These are phyloP conservation scores for Palythoa caribaeorum DNA, from an alignment of 92 coral and sea anemone species.

Conservation along the genomic window DNA sequence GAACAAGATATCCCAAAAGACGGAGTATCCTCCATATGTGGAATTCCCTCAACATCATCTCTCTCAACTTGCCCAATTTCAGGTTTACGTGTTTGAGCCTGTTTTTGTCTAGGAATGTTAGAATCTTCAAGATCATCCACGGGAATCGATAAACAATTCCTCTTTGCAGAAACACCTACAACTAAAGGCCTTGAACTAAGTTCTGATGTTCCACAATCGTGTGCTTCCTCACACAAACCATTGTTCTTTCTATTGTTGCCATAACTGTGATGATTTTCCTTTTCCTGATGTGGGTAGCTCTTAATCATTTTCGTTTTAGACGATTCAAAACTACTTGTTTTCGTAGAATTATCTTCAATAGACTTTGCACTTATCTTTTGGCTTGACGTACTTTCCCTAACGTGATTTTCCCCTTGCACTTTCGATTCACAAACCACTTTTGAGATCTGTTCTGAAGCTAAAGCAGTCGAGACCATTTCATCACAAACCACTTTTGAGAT, in stretches of 20 bases:
- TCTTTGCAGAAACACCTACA: not conserved
- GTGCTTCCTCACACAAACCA: not conserved
- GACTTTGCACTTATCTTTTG: not conserved
- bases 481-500: not conserved
- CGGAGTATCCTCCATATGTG: slow-evolving; percentile 19
- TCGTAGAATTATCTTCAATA: not conserved
- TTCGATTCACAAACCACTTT: not conserved
- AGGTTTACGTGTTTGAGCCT: slow-evolving; percentile 18
- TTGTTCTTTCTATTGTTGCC: not conserved
- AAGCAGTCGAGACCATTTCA: not conserved
- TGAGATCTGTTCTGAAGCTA: slow-evolving; percentile 5
- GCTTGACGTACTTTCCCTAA: not conserved
- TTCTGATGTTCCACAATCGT: not conserved
- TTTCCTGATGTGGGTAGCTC: not conserved
- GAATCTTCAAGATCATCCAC: slow-evolving; percentile 41
- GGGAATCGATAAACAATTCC: not conserved
- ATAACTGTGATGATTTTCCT: not conserved
- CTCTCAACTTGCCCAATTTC: not conserved
- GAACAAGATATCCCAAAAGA: slow-evolving; percentile 34
- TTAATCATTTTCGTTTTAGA: not conserved
- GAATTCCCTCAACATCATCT: not conserved
- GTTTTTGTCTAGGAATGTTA: slow-evolving; percentile 56
- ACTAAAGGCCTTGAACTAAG: not conserved
- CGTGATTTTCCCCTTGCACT: not conserved
- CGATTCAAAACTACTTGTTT: not conserved